These are phyloP conservation scores for Corynorhinus townsendii DNA, from an alignment of 2,113 vertebrate species.

Conservation along the genomic window DNA sequence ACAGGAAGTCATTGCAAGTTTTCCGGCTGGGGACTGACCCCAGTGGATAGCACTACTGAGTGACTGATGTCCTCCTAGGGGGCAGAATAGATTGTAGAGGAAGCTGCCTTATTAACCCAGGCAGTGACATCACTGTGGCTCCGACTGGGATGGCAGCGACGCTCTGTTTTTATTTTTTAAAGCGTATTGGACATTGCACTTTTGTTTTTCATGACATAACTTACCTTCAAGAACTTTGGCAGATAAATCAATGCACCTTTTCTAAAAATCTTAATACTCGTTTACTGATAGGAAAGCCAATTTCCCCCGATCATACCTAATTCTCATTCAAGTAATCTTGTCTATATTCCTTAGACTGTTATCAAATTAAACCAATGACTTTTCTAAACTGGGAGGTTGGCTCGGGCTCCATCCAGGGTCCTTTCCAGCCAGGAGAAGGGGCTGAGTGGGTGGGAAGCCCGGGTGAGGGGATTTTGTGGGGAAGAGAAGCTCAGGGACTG, in stretches of 20 bases:
- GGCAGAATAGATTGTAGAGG: background rate
- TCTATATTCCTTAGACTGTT: background rate
- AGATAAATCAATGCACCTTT: constrained; percentile 6
- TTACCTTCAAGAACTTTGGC: background rate
- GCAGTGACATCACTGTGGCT: background rate
- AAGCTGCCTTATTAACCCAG: background rate
- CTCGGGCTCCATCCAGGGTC: background rate
- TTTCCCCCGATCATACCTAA: background rate
- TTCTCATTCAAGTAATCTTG: background rate
- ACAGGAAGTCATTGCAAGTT: background rate
- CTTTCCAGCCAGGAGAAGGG: background rate
- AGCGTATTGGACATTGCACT: background rate
- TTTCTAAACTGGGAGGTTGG: background rate
- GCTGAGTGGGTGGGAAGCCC: background rate
- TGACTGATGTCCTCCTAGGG: background rate
- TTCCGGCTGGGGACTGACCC: background rate
- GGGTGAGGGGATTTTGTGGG: background rate
- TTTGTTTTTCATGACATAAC: background rate
- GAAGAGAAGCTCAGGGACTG: background rate
- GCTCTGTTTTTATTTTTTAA: background rate
- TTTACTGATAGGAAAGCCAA: background rate
- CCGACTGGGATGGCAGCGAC: background rate
- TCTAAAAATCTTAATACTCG: background rate
- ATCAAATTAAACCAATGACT: background rate
- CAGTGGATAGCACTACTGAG: background rate